Conservation (phyloP, 2,888 invertebrate genomes). For the Lithophane ornitopus region DNA sequence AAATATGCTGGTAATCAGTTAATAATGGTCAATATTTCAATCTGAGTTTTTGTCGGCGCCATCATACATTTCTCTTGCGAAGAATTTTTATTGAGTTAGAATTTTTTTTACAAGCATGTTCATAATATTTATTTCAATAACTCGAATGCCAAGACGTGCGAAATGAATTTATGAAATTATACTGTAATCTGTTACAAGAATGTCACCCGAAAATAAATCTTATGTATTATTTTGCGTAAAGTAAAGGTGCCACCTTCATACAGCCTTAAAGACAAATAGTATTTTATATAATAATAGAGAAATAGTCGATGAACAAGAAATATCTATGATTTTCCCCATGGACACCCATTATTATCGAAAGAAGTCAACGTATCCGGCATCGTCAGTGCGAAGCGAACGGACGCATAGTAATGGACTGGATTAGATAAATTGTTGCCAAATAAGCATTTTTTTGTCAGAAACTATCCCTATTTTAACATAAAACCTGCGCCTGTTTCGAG, state of each 20-base stretch:
- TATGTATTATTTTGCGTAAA: constrained; percentile 17
- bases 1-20: constrained; percentile 1
- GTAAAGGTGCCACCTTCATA: constrained; percentile 2
- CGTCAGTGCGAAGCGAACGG: constrained; percentile 8
- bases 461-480: not conserved
- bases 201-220: constrained; percentile 26
- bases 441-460: constrained; percentile 6
- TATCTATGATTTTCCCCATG: constrained; percentile 31
- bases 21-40: constrained; percentile 36
- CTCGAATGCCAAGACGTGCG: constrained; percentile 35
- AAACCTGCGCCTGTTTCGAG: not conserved
- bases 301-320: constrained; percentile 49
- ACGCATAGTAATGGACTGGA: constrained; percentile 30
- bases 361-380: constrained; percentile 10
- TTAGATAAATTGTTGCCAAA: constrained; percentile 36
- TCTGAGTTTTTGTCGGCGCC: constrained; percentile 29
- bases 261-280: constrained; percentile 30
- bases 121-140: constrained; percentile 59
- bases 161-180: constrained; percentile 49
- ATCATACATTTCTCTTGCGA: constrained; percentile 29
- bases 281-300: too few relatives aligned
- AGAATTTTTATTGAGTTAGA: constrained; percentile 48
- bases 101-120: constrained; percentile 52
- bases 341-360: constrained; percentile 28
- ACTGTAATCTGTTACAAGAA: constrained; percentile 28